Conservation (phyloP, 2,888 invertebrate genomes). For the Noctua fimbriata region DNA sequence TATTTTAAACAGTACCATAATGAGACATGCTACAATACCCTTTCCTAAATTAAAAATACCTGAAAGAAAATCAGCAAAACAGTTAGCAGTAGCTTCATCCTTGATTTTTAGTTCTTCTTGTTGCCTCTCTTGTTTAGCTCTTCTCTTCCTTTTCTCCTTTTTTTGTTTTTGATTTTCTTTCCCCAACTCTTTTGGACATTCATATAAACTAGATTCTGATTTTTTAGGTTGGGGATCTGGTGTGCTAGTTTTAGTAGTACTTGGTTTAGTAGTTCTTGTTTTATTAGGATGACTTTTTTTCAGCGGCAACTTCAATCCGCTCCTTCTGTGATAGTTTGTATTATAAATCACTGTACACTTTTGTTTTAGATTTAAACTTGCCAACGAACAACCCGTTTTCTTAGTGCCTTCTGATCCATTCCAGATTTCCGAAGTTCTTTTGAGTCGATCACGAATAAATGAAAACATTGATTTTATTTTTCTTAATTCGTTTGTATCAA, state of each 20-base stretch:
- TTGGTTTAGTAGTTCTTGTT: not conserved
- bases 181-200: constrained; percentile 12
- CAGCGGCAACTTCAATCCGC: constrained; percentile 20
- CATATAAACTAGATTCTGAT: constrained; percentile 11
- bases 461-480: constrained; percentile 53
- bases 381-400: constrained; percentile 25
- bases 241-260: not conserved
- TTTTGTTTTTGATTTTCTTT: constrained; percentile 25
- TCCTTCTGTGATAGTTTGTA: constrained; percentile 37
- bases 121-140: constrained; percentile 51
- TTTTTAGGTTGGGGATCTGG: not conserved
- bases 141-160: constrained; percentile 45
- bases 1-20: constrained; percentile 55
- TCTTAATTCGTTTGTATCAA: constrained; percentile 36
- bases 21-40: constrained; percentile 35
- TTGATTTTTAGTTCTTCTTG: constrained; percentile 61
- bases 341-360: constrained; percentile 6
- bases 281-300: not conserved
- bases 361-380: constrained; percentile 13
- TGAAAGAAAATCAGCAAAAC: constrained; percentile 66
- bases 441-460: constrained; percentile 47
- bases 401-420: constrained; percentile 12
- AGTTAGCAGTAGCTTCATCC: constrained; percentile 65
- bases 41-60: constrained; percentile 65
- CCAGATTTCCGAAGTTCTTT: constrained; percentile 47